These are phyloP conservation scores for Peribatodes rhomboidaria DNA, from an alignment of 2,888 invertebrate genomes.

Conservation along the genomic window DNA sequence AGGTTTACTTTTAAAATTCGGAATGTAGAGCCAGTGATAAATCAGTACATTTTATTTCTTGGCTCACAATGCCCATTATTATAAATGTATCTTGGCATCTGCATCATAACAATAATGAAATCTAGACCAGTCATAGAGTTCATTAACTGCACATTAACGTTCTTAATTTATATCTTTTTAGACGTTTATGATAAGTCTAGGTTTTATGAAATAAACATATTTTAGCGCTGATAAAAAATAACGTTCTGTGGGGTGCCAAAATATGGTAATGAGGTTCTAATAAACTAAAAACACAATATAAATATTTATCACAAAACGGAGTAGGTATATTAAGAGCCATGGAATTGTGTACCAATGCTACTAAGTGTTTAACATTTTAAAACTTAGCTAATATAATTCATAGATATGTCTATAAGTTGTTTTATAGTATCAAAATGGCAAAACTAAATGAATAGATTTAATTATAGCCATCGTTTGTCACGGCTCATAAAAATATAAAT, in stretches of 20 bases:
- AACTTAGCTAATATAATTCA: too few relatives aligned
- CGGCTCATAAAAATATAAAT: not conserved
- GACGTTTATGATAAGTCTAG: conserved; percentile 16
- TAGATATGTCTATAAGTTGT: too few relatives aligned
- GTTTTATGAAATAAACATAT: not conserved
- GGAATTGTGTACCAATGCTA: too few relatives aligned
- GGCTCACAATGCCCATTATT: conserved; percentile 41
- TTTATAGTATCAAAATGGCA: too few relatives aligned
- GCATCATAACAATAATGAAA: conserved; percentile 42
- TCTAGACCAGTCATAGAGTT: conserved; percentile 43
- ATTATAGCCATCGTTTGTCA: not conserved
- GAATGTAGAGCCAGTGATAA: conserved; percentile 18
- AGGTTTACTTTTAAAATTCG: not conserved
- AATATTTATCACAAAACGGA: not conserved
- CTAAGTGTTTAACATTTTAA: too few relatives aligned
- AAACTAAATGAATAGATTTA: not conserved
- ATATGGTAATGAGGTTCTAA: not conserved
- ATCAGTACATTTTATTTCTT: conserved; percentile 33
- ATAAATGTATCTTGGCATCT: conserved; percentile 41
- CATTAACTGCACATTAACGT: conserved; percentile 40
- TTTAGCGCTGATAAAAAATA: not conserved
- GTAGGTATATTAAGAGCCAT: too few relatives aligned
- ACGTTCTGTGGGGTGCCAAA: not conserved
- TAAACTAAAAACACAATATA: too few relatives aligned
- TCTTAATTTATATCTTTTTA: conserved; percentile 19